Base-by-base conservation (phyloP, 2,797 vertebrate species). In the Columba guinea region DNA sequence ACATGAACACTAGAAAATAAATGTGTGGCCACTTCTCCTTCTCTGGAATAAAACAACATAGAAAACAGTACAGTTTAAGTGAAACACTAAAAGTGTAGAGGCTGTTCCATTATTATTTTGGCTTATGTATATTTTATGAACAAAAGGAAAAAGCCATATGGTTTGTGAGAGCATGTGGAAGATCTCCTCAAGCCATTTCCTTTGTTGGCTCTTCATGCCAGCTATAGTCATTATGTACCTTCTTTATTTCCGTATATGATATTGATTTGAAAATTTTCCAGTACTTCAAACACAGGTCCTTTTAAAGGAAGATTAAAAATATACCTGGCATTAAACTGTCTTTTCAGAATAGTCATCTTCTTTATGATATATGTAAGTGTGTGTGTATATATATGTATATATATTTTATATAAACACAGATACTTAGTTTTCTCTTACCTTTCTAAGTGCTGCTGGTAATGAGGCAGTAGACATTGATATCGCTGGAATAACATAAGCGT, bases 401-500 rank as follows among this genome's bases (percentile, higher is more conserved):
- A 6, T 0, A 1, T 63, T 63, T 65, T 10, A 60, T 13, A 13
- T 11, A 70, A 84, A 41, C 23, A 48, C 5, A 12, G 1, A 2
- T 9, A 46, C 52, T 80, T 59, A 6, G 16, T 49, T 71, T 52
- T 73, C 35, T 53, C 96, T 96, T 98, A 98, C 98, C 98, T 98
- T 98, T 97, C 88, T 97, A 51, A 97, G 88, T 7, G 96, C 90
- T 81, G 91, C 79, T 56, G 96, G 94, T 18, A 98, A 89, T 35
- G 92, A 70, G 82, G 96, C 73, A 30, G 87, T 96, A 91, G 97
- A 94, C 70, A 90, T 80, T 55, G 95, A 90, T 62, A 71, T 89
- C 0, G 97, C 88, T 67, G 84, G 58, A 55, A 94, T 49, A 58
- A 62, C 44, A 0, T 88, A 75, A 51, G 93, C 62, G 53, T 87